Base-by-base conservation (phyloP, 2,888 invertebrate species). In the Perdita meconis region DNA sequence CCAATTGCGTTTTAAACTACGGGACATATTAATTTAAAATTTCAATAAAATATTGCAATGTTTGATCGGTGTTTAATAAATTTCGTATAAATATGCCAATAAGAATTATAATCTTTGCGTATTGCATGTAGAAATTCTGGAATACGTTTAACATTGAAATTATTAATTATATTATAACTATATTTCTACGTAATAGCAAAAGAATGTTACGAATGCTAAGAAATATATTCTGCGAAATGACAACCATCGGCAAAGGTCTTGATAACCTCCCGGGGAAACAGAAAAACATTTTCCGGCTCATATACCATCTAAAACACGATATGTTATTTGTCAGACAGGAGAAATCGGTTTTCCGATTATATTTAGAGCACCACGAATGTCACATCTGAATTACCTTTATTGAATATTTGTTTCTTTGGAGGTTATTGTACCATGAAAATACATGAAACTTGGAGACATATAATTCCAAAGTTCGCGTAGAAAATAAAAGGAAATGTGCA, bases 341-440 rank as follows among this genome's bases (percentile, higher is more conserved):
- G 13, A 47, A 59, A 67, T 67, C 26, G 47, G 19, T 60, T 67
- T 59, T 24, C 36, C 66, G 60, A 67, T 67, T 60, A 19, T 38
- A 50, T 50, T 50, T 59, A 42, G 10, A 56, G 50, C 34, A 0
- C 12, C 30, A 44, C 36, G 47, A 47, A 47, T 50, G 36, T n/a
- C 44, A 67, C 36, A 19, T 16, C 30, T 24, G 22, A 59, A 47
- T 47, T 19, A 22, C 5, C 10, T 12, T 19, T 6, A 22, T n/a
- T 6, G 16, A 44, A 44, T 19, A 47, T 47, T 19, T 19, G 2
- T 47, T 47, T 47, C 2, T 0, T 47, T 10, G 1, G 10, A 47
- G 47, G 3, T 10, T 47, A 47, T 22, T 1, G 22, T 47, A 47
- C 47, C 47, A 10, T 10, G 10, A 3, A 19, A 47, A 22, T 19